A percentile compares a stretch with the other conserved stretches of the same genome.
These are phyloP conservation scores for Oncorhynchus mykiss DNA, from an alignment of 2,113 vertebrate species.

Conservation along the genomic window DNA sequence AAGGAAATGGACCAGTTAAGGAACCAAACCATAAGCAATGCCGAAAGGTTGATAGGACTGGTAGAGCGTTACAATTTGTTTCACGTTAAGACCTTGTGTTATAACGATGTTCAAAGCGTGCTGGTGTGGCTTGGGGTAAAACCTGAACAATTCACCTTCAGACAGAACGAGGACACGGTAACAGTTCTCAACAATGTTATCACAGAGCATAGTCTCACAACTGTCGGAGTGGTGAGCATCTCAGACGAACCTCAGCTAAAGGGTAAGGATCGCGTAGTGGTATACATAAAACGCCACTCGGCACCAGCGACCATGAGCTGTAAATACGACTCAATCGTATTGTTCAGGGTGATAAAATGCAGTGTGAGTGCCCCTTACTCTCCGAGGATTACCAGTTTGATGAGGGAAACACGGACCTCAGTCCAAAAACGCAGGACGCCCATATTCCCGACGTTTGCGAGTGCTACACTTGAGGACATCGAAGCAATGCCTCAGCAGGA, in stretches of 20 bases:
- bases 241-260: fast-evolving
- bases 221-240: too few relatives aligned
- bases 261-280: not conserved
- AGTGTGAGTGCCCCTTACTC: not conserved
- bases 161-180: too few relatives aligned
- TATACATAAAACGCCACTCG: not conserved
- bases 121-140: not conserved
- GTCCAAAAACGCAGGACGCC: fast-evolving
- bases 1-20: not conserved
- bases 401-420: not conserved
- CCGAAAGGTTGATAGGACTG: not conserved
- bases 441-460: not conserved
- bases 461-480: fast-evolving
- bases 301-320: fast-evolving
- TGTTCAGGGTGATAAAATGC: not conserved
- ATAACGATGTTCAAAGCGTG: not conserved
- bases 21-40: not conserved
- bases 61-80: not conserved
- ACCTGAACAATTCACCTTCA: too few relatives aligned
- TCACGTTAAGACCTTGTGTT: not conserved
- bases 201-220: too few relatives aligned
- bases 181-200: too few relatives aligned
- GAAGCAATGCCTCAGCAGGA: not conserved
- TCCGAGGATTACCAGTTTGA: too few relatives aligned
- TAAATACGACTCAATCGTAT: not conserved